Conservation (phyloP, 2,888 invertebrate species). For the Lepetodrilus schrolli region DNA sequence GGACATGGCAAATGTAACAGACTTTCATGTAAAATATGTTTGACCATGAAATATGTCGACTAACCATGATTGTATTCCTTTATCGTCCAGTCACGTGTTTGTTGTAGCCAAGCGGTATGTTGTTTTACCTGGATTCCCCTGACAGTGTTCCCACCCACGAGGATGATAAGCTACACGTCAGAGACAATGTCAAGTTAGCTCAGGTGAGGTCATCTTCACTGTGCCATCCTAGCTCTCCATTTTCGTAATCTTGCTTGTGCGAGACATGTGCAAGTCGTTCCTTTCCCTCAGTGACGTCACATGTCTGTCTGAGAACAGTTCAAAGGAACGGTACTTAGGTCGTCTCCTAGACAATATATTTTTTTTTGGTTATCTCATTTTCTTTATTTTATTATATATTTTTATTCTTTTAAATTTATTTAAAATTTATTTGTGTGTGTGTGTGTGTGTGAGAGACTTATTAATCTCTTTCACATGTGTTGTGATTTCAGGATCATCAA, state of each 20-base stretch:
- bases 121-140: constrained; percentile 90
- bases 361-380: neutral
- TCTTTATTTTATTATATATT: too few species aligned
- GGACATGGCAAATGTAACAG: too few species aligned
- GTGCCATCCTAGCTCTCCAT: too few species aligned
- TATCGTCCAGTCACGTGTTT: too few species aligned
- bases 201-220: constrained; percentile 79
- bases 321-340: neutral
- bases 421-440: neutral
- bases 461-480: neutral
- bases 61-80: too few species aligned
- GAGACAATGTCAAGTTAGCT: constrained; percentile 96
- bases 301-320: too few species aligned
- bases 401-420: neutral
- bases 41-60: too few species aligned
- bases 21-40: too few species aligned
- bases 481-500: constrained; percentile 66
- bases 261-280: too few species aligned
- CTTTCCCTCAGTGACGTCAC: too few species aligned
- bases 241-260: too few species aligned
- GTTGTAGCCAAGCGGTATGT: constrained; percentile 90
- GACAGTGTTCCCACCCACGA: constrained; percentile 85
- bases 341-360: neutral
- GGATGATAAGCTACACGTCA: constrained; percentile 77
- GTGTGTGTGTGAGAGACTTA: neutral